Conservation (phyloP, 2,888 invertebrate genomes). For the Caenorhabditis virilis region DNA sequence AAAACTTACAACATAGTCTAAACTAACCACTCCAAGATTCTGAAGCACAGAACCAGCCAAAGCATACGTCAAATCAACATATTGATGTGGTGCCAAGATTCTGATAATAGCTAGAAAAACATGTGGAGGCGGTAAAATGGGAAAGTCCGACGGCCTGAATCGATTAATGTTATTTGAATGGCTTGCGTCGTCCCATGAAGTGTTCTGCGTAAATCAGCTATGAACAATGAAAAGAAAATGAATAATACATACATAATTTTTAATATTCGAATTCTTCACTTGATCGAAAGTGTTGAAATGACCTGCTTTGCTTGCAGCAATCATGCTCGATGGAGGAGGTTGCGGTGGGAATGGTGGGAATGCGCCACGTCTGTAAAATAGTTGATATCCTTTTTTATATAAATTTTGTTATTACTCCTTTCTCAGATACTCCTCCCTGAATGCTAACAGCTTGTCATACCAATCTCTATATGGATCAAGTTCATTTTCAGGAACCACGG, state of each 20-base stretch:
- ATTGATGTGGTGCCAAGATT: slow-evolving; percentile 28
- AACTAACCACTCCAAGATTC: slow-evolving; percentile 12
- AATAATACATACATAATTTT: background rate
- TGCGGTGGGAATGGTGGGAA: slow-evolving; percentile 35
- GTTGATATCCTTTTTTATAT: background rate
- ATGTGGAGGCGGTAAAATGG: slow-evolving; percentile 27
- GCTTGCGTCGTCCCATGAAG: background rate
- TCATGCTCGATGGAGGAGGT: slow-evolving; percentile 19
- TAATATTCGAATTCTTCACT: background rate
- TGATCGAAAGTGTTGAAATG: slow-evolving; percentile 21
- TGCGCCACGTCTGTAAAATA: slow-evolving; percentile 2
- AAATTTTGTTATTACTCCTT: background rate
- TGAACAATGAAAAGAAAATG: background rate
- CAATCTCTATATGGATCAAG: slow-evolving; percentile 12
- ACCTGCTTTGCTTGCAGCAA: slow-evolving; percentile 22
- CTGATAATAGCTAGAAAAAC: slow-evolving; percentile 22
- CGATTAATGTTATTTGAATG: slow-evolving; percentile 4
- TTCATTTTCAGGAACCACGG: slow-evolving; percentile 11
- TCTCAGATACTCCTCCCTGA: slow-evolving; percentile 1
- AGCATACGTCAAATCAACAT: slow-evolving; percentile 29
- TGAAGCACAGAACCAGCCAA: slow-evolving; percentile 23
- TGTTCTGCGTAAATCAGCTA: background rate
- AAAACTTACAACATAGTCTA: too few relatives aligned
- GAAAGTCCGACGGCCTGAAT: slow-evolving; percentile 24
- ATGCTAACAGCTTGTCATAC: slow-evolving; percentile 16